Base-by-base conservation (phyloP, 2,113 vertebrate species). In the Camelus bactrianus region DNA sequence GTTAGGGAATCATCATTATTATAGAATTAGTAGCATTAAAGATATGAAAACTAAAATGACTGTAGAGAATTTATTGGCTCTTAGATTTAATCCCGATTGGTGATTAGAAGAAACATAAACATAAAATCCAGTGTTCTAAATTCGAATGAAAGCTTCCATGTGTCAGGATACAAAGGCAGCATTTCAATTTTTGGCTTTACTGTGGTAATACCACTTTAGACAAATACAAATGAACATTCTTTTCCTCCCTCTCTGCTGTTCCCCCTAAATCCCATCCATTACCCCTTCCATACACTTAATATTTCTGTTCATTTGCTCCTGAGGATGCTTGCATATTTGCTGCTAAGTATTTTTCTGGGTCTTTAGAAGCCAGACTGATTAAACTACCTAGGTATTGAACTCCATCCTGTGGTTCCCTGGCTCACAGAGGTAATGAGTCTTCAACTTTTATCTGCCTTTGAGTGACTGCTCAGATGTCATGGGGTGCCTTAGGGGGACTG, bases 181-280 rank as follows among this genome's bases (percentile, higher is more conserved):
- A 32, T 93, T 87, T 96, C 76, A 35, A 26, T 70, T 75, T 95
- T 89, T 48, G 13, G 32, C 86, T 75, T 84, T 69, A 75, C 32
- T 65, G 4, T 80, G 80, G 64, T 89, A 81, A 97, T 96, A 85
- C 72, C 94, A 26, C 60, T 73, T 89, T 67, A 96, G 58, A 73
- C 22, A 87, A 76, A 46, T 65, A 79, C 19, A 50, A 80, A 56
- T 81, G 30, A 16, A 52, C 32, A 19, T 83, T 93, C 3, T 82
- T 85, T 81, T 42, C 20, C 38, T 6, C 69, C 26, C 38, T 93
- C 11, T 67, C 26, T 48, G 24, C 6, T 67, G 0, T 92, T 54
- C 46, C 7, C 3, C 35, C 10, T 28, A 70, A 17, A 0, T 24
- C 12, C 11, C 4, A 60, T 5, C 19, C 46, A 19, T 70, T 35